These are phyloP conservation scores for Poecile atricapillus DNA, from an alignment of 2,113 vertebrate genomes.

Conservation along the genomic window DNA sequence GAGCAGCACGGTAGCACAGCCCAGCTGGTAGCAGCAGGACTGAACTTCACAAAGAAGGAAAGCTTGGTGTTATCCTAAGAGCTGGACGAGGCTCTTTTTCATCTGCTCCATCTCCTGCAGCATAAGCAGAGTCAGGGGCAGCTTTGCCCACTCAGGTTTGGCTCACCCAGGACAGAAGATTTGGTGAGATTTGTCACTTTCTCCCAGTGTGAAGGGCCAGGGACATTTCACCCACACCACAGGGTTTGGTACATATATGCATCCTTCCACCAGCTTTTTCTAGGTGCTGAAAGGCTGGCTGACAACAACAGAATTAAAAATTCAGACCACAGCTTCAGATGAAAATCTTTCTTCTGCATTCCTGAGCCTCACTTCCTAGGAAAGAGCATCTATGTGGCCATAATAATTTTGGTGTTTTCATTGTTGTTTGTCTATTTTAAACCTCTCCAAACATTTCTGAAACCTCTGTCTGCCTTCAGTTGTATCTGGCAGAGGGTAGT, in stretches of 20 bases:
- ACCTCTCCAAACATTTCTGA: background rate
- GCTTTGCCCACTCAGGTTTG: background rate
- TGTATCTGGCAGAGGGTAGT: background rate
- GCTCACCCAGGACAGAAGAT: background rate
- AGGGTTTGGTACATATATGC: background rate
- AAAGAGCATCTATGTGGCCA: background rate
- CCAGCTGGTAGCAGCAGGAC: background rate
- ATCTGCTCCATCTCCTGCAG: background rate
- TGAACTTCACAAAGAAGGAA: background rate
- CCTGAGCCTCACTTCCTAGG: background rate
- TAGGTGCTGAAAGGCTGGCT: background rate
- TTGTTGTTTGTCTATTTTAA: background rate
- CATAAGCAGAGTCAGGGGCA: background rate
- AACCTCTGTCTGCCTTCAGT: background rate
- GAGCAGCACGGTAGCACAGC: background rate
- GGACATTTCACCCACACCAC: background rate
- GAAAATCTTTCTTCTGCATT: background rate
- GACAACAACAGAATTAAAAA: background rate
- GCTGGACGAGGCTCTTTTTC: background rate
- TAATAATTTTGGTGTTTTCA: background rate
- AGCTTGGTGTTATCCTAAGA: background rate
- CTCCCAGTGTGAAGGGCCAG: background rate
- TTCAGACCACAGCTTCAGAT: background rate
- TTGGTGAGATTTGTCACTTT: background rate
- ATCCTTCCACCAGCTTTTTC: background rate